A percentile compares a stretch with the other conserved stretches of the same genome.
Conservation (phyloP, 2,797 vertebrate species). For the Avahi laniger region DNA sequence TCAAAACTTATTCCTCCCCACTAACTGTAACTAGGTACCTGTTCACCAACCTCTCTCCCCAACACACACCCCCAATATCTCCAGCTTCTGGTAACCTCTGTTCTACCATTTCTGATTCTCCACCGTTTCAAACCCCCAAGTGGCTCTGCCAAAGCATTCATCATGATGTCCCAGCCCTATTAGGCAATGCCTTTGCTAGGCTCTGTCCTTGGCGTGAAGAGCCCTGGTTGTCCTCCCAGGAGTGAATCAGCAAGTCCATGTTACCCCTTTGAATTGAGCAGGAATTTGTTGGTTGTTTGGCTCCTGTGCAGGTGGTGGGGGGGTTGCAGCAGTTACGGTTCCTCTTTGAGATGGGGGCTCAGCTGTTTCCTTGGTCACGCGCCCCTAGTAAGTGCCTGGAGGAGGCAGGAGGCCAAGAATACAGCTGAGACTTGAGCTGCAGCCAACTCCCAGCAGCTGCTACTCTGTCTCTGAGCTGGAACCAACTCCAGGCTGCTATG, state of each 20-base stretch:
- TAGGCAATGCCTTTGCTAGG: not conserved
- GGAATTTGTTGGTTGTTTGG: constrained; percentile 25
- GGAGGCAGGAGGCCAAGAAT: constrained; percentile 71
- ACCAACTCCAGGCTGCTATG: not conserved
- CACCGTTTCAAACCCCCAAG: not conserved
- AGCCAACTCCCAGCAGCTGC: constrained; percentile 74
- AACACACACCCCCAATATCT: not conserved
- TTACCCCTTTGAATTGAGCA: not conserved
- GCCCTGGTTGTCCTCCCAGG: not conserved
- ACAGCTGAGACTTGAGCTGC: constrained; percentile 64
- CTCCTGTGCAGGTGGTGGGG: constrained; percentile 68
- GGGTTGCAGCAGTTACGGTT: constrained; percentile 55
- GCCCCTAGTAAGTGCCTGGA: constrained; percentile 56
- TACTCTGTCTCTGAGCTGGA: constrained; percentile 61
- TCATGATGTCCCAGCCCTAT: not conserved
- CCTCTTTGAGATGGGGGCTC: constrained; percentile 76
- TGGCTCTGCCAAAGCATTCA: not conserved
- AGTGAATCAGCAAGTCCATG: constrained; percentile 51
- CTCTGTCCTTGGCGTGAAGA: not conserved
- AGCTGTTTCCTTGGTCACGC: constrained; percentile 76
- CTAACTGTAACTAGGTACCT: not conserved
- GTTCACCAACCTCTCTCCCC: not conserved
- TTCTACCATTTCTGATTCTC: not conserved
- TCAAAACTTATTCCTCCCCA: not conserved
- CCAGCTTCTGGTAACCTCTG: not conserved